These are phyloP conservation scores for Paragorgia papillata DNA, from an alignment of 92 coral and sea anemone genomes.

Conservation along the genomic window DNA sequence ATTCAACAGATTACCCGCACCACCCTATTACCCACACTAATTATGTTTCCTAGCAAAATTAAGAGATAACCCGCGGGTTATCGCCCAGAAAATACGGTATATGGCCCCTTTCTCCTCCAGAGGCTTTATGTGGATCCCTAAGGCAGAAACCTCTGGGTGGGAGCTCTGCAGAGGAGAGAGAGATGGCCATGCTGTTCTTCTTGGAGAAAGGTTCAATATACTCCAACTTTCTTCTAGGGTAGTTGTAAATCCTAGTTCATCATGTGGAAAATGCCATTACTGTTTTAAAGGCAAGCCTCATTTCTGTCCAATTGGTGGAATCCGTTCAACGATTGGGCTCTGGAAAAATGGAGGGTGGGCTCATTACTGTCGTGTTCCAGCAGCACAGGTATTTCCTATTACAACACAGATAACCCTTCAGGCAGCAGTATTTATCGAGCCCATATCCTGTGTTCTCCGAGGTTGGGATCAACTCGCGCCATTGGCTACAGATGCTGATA, in stretches of 20 bases:
- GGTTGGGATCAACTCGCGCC: slow-evolving; percentile 79
- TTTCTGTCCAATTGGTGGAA: slow-evolving; percentile 78
- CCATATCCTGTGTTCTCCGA: slow-evolving; percentile 79
- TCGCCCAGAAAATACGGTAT: too few species aligned
- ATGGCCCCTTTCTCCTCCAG: too few species aligned
- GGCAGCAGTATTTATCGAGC: slow-evolving; percentile 89
- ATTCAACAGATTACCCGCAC: too few species aligned
- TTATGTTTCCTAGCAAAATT: too few species aligned
- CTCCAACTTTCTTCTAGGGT: slow-evolving; percentile 62
- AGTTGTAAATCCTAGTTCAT: slow-evolving; percentile 79
- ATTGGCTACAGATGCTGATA: slow-evolving; percentile 71
- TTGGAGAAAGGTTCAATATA: too few species aligned
- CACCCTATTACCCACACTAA: too few species aligned
- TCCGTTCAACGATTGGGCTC: slow-evolving; percentile 76
- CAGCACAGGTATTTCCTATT: slow-evolving; percentile 60
- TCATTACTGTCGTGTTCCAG: slow-evolving; percentile 81
- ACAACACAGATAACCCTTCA: slow-evolving; percentile 86
- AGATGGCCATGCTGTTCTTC: too few species aligned
- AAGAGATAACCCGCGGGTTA: too few species aligned
- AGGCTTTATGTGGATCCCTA: too few species aligned
- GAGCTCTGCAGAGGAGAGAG: too few species aligned
- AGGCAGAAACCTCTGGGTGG: too few species aligned
- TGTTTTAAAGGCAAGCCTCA: slow-evolving; percentile 91
- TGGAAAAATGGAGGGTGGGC: slow-evolving; percentile 99
- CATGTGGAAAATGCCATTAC: slow-evolving; percentile 77